Percentiles rank a stretch among this genome's conserved stretches.
Conservation (phyloP, 2,888 invertebrate genomes). For the Entomobrya proxima region DNA sequence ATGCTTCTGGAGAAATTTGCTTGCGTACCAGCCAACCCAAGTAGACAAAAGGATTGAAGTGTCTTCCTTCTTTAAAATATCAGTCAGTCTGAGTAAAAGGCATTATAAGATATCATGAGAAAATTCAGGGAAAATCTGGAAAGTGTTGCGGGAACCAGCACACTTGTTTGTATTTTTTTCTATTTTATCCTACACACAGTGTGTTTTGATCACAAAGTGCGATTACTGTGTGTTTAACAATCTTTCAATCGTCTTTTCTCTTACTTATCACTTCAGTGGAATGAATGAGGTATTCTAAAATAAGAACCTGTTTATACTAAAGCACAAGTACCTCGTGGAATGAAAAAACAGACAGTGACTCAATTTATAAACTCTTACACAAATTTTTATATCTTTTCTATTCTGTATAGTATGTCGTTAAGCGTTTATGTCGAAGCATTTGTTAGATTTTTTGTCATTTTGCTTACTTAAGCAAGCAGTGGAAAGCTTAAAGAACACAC, state of each 20-base stretch:
- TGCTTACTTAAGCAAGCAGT: conserved; percentile 35
- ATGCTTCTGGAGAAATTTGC: conserved; percentile 12
- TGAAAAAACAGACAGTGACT: neutral
- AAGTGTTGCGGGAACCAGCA: conserved; percentile 63
- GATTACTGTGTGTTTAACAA: neutral
- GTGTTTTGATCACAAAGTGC: conserved; percentile 19
- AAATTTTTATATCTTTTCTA: neutral
- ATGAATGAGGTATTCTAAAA: conserved; percentile 18
- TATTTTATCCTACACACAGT: neutral
- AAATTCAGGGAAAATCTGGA: conserved; percentile 52
- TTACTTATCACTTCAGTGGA: conserved; percentile 10
- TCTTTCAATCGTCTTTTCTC: conserved; percentile 18
- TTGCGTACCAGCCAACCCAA: neutral
- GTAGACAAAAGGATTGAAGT: neutral
- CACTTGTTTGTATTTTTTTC: conserved; percentile 44
- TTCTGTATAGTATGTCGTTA: neutral
- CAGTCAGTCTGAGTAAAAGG: neutral
- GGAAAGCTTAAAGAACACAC: conserved; percentile 29
- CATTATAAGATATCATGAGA: conserved; percentile 30
- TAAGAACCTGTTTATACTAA: conserved; percentile 5
- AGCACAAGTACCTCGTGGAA: neutral
- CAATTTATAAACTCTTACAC: neutral
- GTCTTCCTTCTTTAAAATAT: neutral
- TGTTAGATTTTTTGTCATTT: neutral
- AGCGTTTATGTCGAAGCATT: neutral